Conservation (phyloP, 2,113 vertebrate species). For the Enhydra lutris region DNA sequence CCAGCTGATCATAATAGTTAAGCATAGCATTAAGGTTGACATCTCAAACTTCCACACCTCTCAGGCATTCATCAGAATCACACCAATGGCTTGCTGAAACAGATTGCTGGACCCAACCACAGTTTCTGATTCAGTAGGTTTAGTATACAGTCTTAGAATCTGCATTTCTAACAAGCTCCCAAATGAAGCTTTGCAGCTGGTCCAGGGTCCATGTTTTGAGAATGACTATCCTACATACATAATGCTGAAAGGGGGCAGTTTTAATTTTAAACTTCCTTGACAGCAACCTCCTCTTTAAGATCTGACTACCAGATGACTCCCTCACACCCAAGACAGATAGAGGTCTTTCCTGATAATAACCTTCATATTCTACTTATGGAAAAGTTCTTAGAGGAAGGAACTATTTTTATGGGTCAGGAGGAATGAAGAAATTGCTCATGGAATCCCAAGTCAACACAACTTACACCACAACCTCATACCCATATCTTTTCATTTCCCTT, state of each 20-base stretch:
- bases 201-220: not conserved
- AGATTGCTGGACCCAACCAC: not conserved
- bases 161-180: not conserved
- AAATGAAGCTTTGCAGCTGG: not conserved
- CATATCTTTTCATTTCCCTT: not conserved
- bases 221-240: not conserved
- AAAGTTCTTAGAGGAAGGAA: not conserved
- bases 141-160: not conserved
- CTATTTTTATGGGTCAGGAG: not conserved
- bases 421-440: not conserved
- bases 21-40: not conserved
- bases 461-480: not conserved
- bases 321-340: not conserved
- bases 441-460: not conserved
- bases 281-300: not conserved
- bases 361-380: not conserved
- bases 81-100: not conserved
- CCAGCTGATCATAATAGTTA: not conserved
- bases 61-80: not conserved
- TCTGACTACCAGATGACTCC: not conserved
- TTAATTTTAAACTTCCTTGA: not conserved
- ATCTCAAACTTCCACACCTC: not conserved
- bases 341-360: not conserved
- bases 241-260: not conserved
- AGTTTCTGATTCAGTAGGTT: not conserved